A percentile compares a stretch with the other conserved stretches of the same genome.
Evolutionary conservation across 2,888 invertebrate genomes (phyloP).

Genomic region (Ormyrus pomaceus): DNA sequence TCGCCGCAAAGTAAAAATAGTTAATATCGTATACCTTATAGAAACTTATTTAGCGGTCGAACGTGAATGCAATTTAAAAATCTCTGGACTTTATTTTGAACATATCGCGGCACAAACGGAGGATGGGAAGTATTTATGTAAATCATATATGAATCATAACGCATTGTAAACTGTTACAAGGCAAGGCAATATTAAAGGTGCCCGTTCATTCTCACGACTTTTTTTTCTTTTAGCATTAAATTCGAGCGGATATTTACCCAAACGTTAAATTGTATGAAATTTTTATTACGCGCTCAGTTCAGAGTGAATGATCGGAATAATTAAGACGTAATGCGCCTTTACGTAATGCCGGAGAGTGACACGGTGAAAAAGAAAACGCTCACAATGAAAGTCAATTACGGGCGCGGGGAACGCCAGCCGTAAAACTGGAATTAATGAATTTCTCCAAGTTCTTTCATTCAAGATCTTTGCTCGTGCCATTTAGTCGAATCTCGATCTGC

Average conservation of each 20-base stretch:
- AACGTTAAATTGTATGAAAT: conserved; percentile 2
- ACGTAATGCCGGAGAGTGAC: too few species aligned
- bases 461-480: too few species aligned
- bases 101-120: too few species aligned
- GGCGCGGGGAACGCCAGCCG: not conserved
- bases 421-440: conserved; percentile 27
- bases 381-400: conserved; percentile 30
- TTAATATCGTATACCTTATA: too few species aligned
- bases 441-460: not conserved
- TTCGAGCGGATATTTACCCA: not conserved
- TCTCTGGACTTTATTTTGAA: too few species aligned
- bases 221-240: conserved; percentile 6
- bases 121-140: conserved; percentile 3
- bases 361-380: not conserved
- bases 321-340: not conserved
- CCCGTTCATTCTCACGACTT: conserved; percentile 5
- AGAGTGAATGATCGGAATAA: not conserved
- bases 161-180: conserved; percentile 35
- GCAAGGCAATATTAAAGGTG: not conserved
- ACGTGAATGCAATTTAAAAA: too few species aligned
- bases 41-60: too few species aligned
- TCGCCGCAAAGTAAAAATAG: too few species aligned
- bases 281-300: not conserved
- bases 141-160: conserved; percentile 19
- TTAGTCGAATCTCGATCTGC: too few species aligned